Evolutionary conservation across 2,113 vertebrate genomes (phyloP), one percentile per base, ranked within the genome.

Genomic region (Gorsachius goisagi): DNA sequence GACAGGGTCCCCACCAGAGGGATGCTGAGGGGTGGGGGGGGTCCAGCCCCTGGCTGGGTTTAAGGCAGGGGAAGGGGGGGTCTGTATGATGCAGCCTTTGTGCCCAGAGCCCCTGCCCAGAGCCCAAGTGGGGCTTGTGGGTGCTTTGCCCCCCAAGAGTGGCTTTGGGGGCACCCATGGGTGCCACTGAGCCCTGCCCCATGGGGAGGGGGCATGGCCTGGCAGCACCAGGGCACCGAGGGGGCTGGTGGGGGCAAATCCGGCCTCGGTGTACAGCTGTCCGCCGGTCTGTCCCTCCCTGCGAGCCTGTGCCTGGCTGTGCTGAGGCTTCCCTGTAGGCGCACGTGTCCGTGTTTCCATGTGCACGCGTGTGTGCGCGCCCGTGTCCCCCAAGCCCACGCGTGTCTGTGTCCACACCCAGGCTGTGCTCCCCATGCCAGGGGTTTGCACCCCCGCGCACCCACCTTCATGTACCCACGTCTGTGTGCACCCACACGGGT

Each of bases 251-350:
- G 11, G 17, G 15, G 14, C 35, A 78, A 18, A 75, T 5, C 21
- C n/a, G 10, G 19, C 28, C 35, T 72, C 19, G 9, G 39, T 0
- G 1, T 17, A 20, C 60, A 63, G 56, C 52, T 10, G 23, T 82
- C 66, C 1, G 2, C 28, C 58, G 9, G 32, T 28, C 47, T 0
- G 9, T 49, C 67, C 28, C 15, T 35, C 47, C 41, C 41, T 1
- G 3, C 1, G 45, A 1, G 0, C 3, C 37, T 5, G 5, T 0
- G 2, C 23, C 2, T 3, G 8, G 24, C 7, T 28, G 35, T 1
- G 1, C 76, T 58, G 66, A 22, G 21, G 20, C 18, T 33, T 52
- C 37, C 30, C 28, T 5, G 2, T 2, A 27, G 21, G 53, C 0
- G 3, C 2, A 1, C 3, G 17, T 2, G 1, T 7, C 49, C 3